Base-by-base conservation (phyloP, 1,140 invertebrate genomes). In the Caenorhabditis inopinata region DNA sequence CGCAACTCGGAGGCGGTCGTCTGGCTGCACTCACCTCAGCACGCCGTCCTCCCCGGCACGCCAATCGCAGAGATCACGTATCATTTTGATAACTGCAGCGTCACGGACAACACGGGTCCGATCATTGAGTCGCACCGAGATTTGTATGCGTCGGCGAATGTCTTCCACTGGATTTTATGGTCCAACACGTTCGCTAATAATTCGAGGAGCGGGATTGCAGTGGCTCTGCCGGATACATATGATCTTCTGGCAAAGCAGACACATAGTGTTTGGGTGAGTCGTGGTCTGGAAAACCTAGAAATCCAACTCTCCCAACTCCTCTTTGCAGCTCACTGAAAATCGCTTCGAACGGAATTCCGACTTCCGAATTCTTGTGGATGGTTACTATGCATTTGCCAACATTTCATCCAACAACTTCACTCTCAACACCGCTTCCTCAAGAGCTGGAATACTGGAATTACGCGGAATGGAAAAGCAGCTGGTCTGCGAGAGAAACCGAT, bases 401-500 rank as follows among this genome's bases (percentile, higher is more conserved):
- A 92, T 99, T 48, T 93, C 93, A 0, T 92, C 92, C 77, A 97
- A 96, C 88, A 90, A 92, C 11, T 97, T 98, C 86, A 91, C 92
- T 1, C 92, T 94, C 42, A 99, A 99, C 87, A 89, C 90, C 29
- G 86, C 87, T 9, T 46, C 38, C 2, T 7, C 53, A 18, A 45
- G 35, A 6, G 68, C 76, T 21, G 82, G 96, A 0, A 89, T 99
- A 16, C 91, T 99, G 2, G 92, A 93, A 0, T 90, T 99, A 4
- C 91, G 92, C 76, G 97, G 97, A 16, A 99, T 98, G 95, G 97
- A 99, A 89, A 99, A 99, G 89, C 93, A 93, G 85, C 91, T 98
- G 89, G 90, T 92, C 29, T 93, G 92, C 89, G 92, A 85, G 92
- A 93, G 90, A 87, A 93, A 93, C 86, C 82, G 85, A 74, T 93